Evolutionary conservation across 2,113 vertebrate species (phyloP).

Genomic region (Silurus asotus): DNA sequence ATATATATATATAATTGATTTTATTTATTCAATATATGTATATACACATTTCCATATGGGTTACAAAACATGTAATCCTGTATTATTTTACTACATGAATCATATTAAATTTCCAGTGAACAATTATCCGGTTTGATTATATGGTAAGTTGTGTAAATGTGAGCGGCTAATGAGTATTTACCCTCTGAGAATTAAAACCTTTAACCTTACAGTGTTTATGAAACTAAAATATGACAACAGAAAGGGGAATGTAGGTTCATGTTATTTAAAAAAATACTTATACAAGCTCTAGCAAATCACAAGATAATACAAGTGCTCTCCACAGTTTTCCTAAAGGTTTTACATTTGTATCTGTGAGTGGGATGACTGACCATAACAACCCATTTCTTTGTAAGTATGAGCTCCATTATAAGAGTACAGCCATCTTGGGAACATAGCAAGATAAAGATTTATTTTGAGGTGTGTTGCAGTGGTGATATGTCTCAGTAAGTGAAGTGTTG

Average conservation of each 20-base stretch:
- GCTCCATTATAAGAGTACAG: not conserved
- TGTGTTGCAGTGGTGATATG: constrained; percentile 8
- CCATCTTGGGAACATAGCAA: not conserved
- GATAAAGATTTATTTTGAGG: not conserved
- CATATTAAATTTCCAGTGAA: not conserved
- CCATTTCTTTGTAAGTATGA: not conserved
- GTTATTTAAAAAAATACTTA: not conserved
- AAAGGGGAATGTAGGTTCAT: not conserved
- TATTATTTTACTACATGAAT: not conserved
- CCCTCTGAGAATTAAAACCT: not conserved
- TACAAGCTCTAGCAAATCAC: not conserved
- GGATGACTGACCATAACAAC: not conserved
- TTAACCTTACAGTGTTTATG: not conserved
- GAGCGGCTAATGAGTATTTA: not conserved
- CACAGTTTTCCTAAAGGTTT: not conserved
- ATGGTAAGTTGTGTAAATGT: not conserved
- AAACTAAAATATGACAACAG: not conserved
- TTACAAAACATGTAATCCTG: not conserved
- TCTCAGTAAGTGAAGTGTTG: not conserved
- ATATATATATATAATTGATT: too few species aligned
- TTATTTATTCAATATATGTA: too few species aligned
- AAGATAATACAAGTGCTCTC: not conserved
- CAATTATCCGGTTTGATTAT: not conserved
- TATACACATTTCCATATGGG: too few species aligned
- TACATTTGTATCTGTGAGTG: not conserved